Percentiles rank a stretch among this genome's conserved stretches.
These are phyloP conservation scores for Ephialtes manifestator DNA, from an alignment of 2,888 invertebrate species.

Conservation along the genomic window DNA sequence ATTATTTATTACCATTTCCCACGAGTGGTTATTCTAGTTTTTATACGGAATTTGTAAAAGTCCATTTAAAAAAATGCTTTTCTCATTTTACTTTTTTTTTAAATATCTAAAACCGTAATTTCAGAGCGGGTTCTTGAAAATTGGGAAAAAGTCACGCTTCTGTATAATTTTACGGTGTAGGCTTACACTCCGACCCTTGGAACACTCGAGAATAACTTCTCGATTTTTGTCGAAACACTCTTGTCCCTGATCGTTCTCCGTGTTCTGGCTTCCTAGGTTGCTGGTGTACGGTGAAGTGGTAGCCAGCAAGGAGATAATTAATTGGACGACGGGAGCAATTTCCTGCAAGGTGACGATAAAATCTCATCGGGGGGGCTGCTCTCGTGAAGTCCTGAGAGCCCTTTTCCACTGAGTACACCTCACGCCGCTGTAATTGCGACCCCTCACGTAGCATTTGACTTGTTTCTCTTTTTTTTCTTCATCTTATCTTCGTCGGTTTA, in stretches of 20 bases:
- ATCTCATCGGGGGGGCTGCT: slow-evolving; percentile 69
- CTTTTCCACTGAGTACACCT: slow-evolving; percentile 5
- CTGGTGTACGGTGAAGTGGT: slow-evolving; percentile 19
- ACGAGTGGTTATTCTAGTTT: no score
- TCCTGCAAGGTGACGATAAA: slow-evolving; percentile 70
- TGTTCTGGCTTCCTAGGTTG: slow-evolving; percentile 5
- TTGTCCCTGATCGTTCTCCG: slow-evolving; percentile 16
- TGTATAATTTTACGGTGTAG: not conserved
- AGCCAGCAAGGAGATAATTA: slow-evolving; percentile 59
- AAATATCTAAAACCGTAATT: not conserved
- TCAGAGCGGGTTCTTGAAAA: not conserved
- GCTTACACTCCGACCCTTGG: not conserved
- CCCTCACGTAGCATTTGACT: slow-evolving; percentile 28
- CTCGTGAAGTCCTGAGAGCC: slow-evolving; percentile 31
- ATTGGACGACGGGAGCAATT: slow-evolving; percentile 72
- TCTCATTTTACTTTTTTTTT: not conserved
- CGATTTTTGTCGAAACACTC: slow-evolving; percentile 21
- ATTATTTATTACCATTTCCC: no score
- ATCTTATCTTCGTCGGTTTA: slow-evolving; percentile 28
- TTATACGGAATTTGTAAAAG: no score
- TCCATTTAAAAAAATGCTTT: no score
- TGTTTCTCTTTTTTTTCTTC: slow-evolving; percentile 40
- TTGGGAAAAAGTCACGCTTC: not conserved
- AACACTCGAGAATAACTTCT: not conserved
- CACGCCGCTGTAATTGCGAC: slow-evolving; percentile 36